Evolutionary conservation across 2,888 invertebrate genomes (phyloP), one percentile per base, ranked within the genome.

Genomic region (Ecdyonurus torrentis): DNA sequence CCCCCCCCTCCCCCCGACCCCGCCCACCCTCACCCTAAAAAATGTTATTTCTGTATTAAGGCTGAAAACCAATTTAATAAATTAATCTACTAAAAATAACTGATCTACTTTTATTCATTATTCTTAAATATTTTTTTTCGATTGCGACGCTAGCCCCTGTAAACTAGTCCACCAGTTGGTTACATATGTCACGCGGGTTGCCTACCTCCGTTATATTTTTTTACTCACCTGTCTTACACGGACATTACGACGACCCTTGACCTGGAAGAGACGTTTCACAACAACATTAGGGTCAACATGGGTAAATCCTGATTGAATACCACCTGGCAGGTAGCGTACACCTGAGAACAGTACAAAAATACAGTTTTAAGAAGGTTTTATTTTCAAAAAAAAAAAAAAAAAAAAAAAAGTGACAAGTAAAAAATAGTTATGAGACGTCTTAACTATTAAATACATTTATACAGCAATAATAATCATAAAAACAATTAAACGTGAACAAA

Each of bases 221-320:
- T n/a, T 23, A n/a, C 69, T 63, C 64, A 85, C 85, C 82, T 93
- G 88, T 69, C 85, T 81, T 1, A 91, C 87, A 58, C 91, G 81
- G 53, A 90, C 83, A 71, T 90, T 90, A 66, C 85, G 83, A 73
- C 91, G 91, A 64, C 94, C 94, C 73, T 95, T 96, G 66, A 95
- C 86, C 71, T 92, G 91, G 79, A 91, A 87, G 55, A 96, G 77
- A 62, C 87, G 79, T 71, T 87, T 89, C 69, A 86, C 86, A 63
- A 78, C 75, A 1, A 84, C 81, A 73, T 89, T 84, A 52, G 83
- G 85, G 69, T 87, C 84, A 1, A 93, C 89, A 70, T 94, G 92
- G 67, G 82, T 84, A 77, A 95, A 95, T 0, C 95, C 95, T 1
- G 87, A 86, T 1, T 83, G 83, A 55, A 88, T 83, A 0, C 95